Evolutionary conservation across 2,113 vertebrate species (phyloP).

Genomic region (Apaloderma vittatum): DNA sequence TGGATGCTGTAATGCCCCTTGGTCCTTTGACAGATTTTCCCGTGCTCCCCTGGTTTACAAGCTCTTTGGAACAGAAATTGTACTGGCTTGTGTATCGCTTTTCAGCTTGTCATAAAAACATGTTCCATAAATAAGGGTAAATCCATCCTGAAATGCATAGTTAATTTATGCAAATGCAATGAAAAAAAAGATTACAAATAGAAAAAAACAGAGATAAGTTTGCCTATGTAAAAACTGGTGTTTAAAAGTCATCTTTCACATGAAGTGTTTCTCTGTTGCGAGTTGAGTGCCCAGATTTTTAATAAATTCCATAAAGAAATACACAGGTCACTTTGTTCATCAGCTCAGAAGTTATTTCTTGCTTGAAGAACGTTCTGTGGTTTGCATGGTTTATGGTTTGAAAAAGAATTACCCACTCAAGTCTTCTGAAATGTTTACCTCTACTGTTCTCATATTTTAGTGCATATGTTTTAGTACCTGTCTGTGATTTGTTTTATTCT

Average conservation of each 20-base stretch:
- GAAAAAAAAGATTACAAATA: neutral
- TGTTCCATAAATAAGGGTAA: neutral
- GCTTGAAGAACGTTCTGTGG: neutral
- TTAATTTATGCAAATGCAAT: neutral
- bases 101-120: neutral
- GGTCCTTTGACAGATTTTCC: neutral
- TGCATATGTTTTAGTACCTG: neutral
- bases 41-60: neutral
- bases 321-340: neutral
- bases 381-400: neutral
- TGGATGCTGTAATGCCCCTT: neutral
- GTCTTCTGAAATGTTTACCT: neutral
- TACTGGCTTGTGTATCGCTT: neutral
- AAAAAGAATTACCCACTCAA: neutral
- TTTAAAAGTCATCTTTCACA: neutral
- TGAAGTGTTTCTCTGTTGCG: neutral
- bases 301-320: neutral
- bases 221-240: neutral
- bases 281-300: neutral
- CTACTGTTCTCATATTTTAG: neutral
- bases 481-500: constrained; percentile 34
- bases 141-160: neutral
- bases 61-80: neutral
- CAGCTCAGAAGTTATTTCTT: neutral
- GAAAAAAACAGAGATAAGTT: neutral